Percentiles rank a stretch among this genome's conserved stretches.
Evolutionary conservation across 2,888 invertebrate genomes (phyloP).

Genomic region (Hedya salicella): DNA sequence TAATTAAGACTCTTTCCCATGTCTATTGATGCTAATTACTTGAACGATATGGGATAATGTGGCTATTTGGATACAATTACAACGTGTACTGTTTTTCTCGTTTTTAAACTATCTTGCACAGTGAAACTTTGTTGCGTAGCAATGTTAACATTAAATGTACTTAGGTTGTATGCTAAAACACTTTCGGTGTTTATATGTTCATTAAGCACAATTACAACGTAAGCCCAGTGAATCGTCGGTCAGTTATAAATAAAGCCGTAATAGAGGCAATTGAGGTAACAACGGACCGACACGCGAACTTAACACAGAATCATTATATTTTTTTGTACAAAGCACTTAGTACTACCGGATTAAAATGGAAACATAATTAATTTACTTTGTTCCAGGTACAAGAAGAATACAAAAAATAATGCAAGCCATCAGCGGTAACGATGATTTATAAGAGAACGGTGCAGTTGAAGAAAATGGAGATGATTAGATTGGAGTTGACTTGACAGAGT

Average conservation of each 20-base stretch:
- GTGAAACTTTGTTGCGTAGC: background rate
- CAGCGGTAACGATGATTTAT: constrained; percentile 56
- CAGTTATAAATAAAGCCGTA: constrained; percentile 68
- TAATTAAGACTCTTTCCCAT: constrained; percentile 67
- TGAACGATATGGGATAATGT: constrained; percentile 42
- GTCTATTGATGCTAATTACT: constrained; percentile 55
- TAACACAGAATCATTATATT: constrained; percentile 59
- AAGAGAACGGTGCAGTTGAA: constrained; percentile 61
- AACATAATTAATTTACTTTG: constrained; percentile 60
- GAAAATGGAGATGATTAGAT: constrained; percentile 65
- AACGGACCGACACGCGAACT: constrained; percentile 60
- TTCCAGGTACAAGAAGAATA: constrained; percentile 69
- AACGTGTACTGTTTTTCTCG: constrained; percentile 21
- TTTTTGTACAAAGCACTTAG: constrained; percentile 57
- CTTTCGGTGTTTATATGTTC: constrained; percentile 33
- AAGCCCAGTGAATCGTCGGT: constrained; percentile 50
- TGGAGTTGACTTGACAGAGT: constrained; percentile 76
- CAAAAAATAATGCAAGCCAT: constrained; percentile 46
- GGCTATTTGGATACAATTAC: constrained; percentile 39
- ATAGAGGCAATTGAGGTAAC: constrained; percentile 65
- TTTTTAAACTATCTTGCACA: background rate
- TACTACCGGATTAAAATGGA: constrained; percentile 60
- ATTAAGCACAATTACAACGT: constrained; percentile 38
- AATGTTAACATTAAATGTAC: background rate
- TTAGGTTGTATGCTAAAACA: background rate